Percentiles rank a stretch among this genome's conserved stretches.
phyloP scores from a whole-genome alignment of 2,797 vertebrate species.

The Spizella passerina region DNA sequence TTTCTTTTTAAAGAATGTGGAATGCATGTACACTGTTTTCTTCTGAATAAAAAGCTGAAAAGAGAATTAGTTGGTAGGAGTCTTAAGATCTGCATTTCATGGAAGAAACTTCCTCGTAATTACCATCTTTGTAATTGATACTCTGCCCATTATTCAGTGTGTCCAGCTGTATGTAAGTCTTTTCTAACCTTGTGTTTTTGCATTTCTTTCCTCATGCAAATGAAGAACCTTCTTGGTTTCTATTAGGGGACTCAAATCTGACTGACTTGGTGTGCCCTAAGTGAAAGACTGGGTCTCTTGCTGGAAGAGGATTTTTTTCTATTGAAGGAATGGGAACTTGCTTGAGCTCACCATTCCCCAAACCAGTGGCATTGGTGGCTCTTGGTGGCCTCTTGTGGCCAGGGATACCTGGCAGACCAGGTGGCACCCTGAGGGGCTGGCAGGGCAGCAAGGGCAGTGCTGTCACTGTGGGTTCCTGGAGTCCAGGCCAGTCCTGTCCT shows the following conservation, averaged over 20 bases:
- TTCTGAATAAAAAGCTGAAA: background rate
- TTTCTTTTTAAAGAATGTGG: background rate
- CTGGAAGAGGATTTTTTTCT: background rate
- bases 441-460: background rate
- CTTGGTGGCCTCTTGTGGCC: background rate
- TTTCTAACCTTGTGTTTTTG: background rate
- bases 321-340: accelerated
- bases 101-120: background rate
- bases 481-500: background rate
- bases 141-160: background rate
- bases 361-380: background rate
- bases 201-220: slow-evolving; percentile 36
- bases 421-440: background rate
- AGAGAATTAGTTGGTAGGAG: background rate
- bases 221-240: background rate
- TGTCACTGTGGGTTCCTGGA: background rate
- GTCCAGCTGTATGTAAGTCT: slow-evolving; percentile 61
- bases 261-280: background rate
- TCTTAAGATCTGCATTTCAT: slow-evolving; percentile 14
- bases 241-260: background rate
- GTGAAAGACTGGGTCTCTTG: background rate
- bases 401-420: background rate
- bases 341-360: accelerated
- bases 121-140: background rate
- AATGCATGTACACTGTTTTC: background rate